Base-by-base conservation (phyloP, 23 tunicate genomes). In the Oikopleura vanhoeffeni region DNA sequence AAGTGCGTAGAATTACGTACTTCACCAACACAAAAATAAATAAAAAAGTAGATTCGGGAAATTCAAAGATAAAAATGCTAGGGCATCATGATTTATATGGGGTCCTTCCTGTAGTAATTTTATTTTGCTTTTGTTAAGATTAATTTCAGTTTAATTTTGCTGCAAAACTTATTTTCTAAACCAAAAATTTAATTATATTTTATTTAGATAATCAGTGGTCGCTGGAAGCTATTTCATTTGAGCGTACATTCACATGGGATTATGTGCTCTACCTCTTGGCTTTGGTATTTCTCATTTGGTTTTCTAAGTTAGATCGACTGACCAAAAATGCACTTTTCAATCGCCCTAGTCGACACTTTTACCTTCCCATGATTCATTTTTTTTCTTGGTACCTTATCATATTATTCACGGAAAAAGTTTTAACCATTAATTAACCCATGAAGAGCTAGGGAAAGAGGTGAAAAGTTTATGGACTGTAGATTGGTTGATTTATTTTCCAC, bases 401-500 rank as follows among this genome's bases (percentile, higher is more conserved):
- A 71, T 71, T 30, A 32, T 71, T 24, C 79, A 71, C 32, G 79
- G 32, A 33, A 32, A 32, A 2, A 71, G 27, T 18, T 30, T 71
- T 2, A 71, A 71, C 32, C 38, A 32, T 71, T 18, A 71, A 18
- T 71, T 71, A 38, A 18, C 79, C 4, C 79, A 71, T 30, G 79
- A 3, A 24, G 79, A 71, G 4, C 38, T 71, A 13, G 4, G 27
- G 4, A 2, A 18, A 24, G 79, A 71, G 32, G 32, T 71, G 2
- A 30, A 2, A 38, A 13, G 3, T 33, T 30, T 71, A 18, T 71
- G 79, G 79, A 18, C 35, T 24, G 34, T 71, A 18, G 79, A 71
- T 38, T 71, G 34, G 34, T 71, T 71, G 38, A 71, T 71, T 71
- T 71, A 71, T 71, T 71, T 71, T 71, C 79, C 79, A 38, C 79